These are phyloP conservation scores for Erpornis zantholeuca DNA, from an alignment of 2,113 vertebrate species.

Conservation along the genomic window DNA sequence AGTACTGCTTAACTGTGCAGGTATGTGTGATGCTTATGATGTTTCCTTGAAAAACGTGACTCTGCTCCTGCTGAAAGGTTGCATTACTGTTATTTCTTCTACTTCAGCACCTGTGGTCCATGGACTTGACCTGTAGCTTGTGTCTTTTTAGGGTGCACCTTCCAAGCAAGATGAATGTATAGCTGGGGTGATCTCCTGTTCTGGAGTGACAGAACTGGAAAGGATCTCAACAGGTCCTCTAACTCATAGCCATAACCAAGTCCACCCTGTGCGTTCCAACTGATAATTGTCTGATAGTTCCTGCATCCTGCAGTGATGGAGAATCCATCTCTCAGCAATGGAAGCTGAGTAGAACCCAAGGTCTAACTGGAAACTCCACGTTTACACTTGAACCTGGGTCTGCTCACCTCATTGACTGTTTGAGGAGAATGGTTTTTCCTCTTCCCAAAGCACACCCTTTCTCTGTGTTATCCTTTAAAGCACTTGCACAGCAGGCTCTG, in stretches of 20 bases:
- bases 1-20: not conserved
- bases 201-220: not conserved
- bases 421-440: not conserved
- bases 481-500: slow-evolving; percentile 4
- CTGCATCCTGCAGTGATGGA: not conserved
- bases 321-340: not conserved
- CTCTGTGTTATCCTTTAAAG: not conserved
- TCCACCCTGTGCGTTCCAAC: not conserved
- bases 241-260: not conserved
- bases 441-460: not conserved
- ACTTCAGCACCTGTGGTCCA: not conserved
- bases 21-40: not conserved
- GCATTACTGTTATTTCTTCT: not conserved
- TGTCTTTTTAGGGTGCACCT: not conserved
- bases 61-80: not conserved
- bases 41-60: not conserved
- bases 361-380: not conserved
- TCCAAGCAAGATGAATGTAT: not conserved
- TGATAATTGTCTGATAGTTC: not conserved
- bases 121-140: not conserved
- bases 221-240: not conserved
- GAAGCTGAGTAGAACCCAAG: not conserved
- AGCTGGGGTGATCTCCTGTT: not conserved
- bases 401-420: not conserved
- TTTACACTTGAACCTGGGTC: not conserved